These are phyloP conservation scores for Loriculus beryllinus DNA, from an alignment of 2,797 vertebrate species.

Conservation along the genomic window DNA sequence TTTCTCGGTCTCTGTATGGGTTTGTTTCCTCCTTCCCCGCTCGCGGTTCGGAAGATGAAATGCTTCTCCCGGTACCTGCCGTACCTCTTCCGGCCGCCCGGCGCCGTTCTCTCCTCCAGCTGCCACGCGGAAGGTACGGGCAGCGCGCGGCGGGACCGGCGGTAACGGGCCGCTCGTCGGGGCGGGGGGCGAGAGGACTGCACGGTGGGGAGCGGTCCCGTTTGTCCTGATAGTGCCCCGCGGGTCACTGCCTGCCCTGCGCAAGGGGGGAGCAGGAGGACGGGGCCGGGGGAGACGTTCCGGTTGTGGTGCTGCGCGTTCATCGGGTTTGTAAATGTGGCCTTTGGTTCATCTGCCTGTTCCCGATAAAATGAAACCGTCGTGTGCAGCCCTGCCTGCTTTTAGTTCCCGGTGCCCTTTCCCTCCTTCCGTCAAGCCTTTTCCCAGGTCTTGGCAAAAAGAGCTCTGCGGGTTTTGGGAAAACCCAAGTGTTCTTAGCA, in stretches of 20 bases:
- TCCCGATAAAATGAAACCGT: conserved; percentile 17
- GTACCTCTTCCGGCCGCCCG: conserved; percentile 92
- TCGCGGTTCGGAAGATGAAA: conserved; percentile 88
- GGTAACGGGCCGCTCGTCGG: background rate
- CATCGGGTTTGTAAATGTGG: background rate
- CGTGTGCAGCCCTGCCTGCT: background rate
- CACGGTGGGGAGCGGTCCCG: background rate
- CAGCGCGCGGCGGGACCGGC: background rate
- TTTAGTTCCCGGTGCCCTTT: background rate
- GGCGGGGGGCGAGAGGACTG: background rate
- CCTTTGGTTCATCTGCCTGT: conserved; percentile 5
- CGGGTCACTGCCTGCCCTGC: background rate
- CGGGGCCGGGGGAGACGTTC: background rate
- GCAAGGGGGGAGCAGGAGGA: background rate
- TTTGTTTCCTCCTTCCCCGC: background rate
- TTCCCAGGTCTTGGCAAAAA: background rate
- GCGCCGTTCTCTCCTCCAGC: conserved; percentile 91
- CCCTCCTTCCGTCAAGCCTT: background rate
- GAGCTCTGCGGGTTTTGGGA: background rate
- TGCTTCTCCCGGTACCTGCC: conserved; percentile 96
- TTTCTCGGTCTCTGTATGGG: background rate
- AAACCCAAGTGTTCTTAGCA: background rate
- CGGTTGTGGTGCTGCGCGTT: background rate
- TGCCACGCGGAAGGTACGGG: conserved; percentile 94
- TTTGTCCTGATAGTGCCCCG: background rate